Evolutionary conservation across 2,797 vertebrate species (phyloP).

Genomic region (Cynopterus sphinx): DNA sequence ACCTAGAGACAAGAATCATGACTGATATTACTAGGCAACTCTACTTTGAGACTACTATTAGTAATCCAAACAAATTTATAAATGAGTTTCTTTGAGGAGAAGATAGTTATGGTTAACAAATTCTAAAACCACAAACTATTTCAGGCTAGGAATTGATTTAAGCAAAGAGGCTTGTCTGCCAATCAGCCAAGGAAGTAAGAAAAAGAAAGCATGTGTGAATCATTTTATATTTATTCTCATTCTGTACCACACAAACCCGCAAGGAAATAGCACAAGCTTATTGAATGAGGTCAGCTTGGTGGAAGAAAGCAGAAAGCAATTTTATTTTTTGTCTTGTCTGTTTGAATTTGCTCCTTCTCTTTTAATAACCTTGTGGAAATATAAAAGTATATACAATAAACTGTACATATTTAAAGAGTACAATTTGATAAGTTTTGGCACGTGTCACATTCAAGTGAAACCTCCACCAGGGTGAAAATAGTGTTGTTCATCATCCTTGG

Average conservation of each 20-base stretch:
- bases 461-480: neutral
- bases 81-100: slow-evolving; percentile 31
- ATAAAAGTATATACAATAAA: slow-evolving; percentile 1
- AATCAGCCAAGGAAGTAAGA: neutral
- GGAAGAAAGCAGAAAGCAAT: neutral
- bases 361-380: neutral
- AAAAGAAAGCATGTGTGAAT: neutral
- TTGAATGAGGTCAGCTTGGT: neutral
- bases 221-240: neutral
- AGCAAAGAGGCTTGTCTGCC: neutral
- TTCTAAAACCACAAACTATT: neutral
- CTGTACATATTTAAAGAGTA: neutral
- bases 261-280: slow-evolving; percentile 10
- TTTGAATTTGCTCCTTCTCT: neutral
- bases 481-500: neutral
- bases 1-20: neutral
- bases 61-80: neutral
- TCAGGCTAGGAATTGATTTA: neutral
- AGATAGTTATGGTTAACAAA: neutral
- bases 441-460: neutral
- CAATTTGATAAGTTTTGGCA: neutral
- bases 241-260: neutral
- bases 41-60: slow-evolving; percentile 23
- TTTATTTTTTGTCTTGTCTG: neutral
- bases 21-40: neutral